phyloP scores from a whole-genome alignment of 2,113 vertebrate genomes.

The Lamprotornis superbus region DNA sequence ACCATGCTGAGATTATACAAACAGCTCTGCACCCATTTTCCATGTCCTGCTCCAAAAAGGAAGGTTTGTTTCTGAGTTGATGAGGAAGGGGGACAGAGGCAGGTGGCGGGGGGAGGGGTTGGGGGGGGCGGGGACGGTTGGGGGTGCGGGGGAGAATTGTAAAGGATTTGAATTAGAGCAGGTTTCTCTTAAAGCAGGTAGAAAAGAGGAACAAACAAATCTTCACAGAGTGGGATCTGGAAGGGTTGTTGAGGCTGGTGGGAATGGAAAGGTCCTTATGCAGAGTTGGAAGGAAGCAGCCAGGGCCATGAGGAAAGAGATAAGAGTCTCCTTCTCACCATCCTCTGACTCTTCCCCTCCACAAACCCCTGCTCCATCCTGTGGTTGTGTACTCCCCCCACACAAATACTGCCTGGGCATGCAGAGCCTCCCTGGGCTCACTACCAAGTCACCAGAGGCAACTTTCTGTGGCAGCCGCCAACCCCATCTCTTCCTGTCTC shows the following conservation, averaged over 20 bases:
- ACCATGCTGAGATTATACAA: neutral
- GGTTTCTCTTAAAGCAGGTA: neutral
- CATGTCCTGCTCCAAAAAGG: neutral
- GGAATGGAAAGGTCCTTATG: neutral
- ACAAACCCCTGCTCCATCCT: neutral
- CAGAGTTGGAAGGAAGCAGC: neutral
- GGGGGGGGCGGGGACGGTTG: too few relatives aligned
- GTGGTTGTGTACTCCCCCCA: neutral
- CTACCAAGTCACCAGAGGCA: neutral
- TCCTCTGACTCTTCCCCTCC: neutral
- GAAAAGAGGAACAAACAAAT: neutral
- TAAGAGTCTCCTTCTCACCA: neutral
- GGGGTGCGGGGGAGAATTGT: neutral
- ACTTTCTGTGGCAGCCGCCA: neutral
- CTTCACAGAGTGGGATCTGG: neutral
- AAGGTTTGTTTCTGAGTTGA: neutral
- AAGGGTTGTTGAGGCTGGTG: neutral
- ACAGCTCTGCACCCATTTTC: neutral
- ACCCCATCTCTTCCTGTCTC: too few relatives aligned
- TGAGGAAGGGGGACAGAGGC: neutral
- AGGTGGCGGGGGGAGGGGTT: too few relatives aligned
- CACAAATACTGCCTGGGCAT: neutral
- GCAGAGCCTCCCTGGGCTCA: neutral
- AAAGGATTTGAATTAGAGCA: neutral
- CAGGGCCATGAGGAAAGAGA: constrained; percentile 1